Evolutionary conservation across 1,140 invertebrate genomes (phyloP).

Genomic region (Mactra quadrangularis): DNA sequence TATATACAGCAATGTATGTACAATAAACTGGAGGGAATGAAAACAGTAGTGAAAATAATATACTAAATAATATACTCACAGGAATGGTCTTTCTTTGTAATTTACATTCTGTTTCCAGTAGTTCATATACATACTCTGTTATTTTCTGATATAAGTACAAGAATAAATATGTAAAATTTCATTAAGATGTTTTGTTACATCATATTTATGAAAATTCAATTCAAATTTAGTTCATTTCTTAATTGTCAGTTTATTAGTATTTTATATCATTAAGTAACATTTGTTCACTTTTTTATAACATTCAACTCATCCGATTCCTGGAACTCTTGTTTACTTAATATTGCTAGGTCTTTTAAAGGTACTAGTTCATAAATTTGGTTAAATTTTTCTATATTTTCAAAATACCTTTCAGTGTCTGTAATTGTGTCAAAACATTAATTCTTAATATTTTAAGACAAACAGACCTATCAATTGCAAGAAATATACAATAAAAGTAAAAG

Average conservation of each 20-base stretch:
- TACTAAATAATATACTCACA: slow-evolving; percentile 70
- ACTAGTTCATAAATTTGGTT: no score
- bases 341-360: no score
- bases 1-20: background rate
- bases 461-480: no score
- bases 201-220: no score
- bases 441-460: no score
- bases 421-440: no score
- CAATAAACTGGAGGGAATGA: background rate
- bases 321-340: background rate
- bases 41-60: background rate
- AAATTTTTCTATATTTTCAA: no score
- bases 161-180: background rate
- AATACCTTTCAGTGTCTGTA: no score
- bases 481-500: no score
- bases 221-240: background rate
- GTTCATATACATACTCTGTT: slow-evolving; percentile 88
- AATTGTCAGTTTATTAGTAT: background rate
- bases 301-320: background rate
- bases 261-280: background rate
- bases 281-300: background rate
- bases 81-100: slow-evolving; percentile 87
- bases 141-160: slow-evolving; percentile 84
- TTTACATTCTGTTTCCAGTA: slow-evolving; percentile 86
- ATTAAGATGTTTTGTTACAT: background rate